Base-by-base conservation (phyloP, 1,140 invertebrate species). In the Papilio dardanus region DNA sequence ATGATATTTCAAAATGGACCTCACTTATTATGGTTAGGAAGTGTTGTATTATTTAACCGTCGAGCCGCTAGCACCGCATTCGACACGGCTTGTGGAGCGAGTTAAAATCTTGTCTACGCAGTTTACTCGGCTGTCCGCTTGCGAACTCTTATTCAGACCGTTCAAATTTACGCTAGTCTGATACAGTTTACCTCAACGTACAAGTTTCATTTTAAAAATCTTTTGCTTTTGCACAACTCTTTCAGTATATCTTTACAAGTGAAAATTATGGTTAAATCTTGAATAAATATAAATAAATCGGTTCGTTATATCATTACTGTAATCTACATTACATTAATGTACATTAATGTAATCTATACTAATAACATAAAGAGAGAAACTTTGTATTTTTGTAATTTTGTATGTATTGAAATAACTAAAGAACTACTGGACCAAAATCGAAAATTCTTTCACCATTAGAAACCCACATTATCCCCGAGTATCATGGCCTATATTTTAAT, bases 21-120 rank as follows among this genome's bases (percentile, higher is more conserved):
- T 37, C 35, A 37, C 10, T 12, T 12, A 37, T 37, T 37, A 3
- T 37, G 7, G 35, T 37, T 37, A 37, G 35, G 3, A 37, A n/a
- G n/a, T n/a, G n/a, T n/a, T 37, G 35, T 8, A 12, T 37, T 37
- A 37, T 37, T 37, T 37, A 37, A 37, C 35, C 35, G 35, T 37
- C 14, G 35, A 12, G 35, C 35, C n/a, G n/a, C n/a, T n/a, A n/a
- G n/a, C n/a, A n/a, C n/a, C 67, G 67, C 35, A 24, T 69, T 69
- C 67, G 67, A 40, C 35, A 40, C 19, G 54, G 54, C 54, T 62
- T 62, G 24, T 5, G 24, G 54, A 28, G 54, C 24, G 54, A 30
- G 54, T 28, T 62, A 62, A 62, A 62, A 62, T 62, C 54, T 62
- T 30, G 54, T 62, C 54, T 62, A 28, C 24, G 24, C 12, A 62